A percentile compares a stretch with the other conserved stretches of the same genome.
Conservation (phyloP, 2,113 vertebrate genomes). For the Bubo blakistoni region DNA sequence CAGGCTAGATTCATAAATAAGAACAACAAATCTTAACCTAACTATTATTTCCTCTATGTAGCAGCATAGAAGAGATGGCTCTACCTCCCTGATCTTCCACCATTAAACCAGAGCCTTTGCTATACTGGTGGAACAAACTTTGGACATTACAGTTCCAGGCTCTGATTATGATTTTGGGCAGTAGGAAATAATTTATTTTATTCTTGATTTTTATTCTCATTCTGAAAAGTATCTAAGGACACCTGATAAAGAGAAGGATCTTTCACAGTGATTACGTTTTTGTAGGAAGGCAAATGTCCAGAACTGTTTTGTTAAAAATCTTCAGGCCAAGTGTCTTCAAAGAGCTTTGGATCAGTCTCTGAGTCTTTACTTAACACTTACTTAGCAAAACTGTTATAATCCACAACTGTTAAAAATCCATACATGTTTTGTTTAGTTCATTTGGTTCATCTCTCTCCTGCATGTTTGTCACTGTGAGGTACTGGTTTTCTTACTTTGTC, state of each 20-base stretch:
- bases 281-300: neutral
- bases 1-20: neutral
- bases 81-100: neutral
- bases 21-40: neutral
- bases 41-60: neutral
- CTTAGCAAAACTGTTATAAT: neutral
- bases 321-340: neutral
- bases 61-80: neutral
- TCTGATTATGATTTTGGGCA: neutral
- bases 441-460: neutral
- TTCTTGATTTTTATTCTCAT: neutral
- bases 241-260: neutral
- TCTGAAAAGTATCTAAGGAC: neutral
- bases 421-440: neutral
- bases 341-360: neutral
- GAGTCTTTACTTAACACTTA: neutral
- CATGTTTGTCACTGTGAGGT: neutral
- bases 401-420: neutral
- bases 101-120: neutral
- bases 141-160: neutral
- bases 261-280: neutral
- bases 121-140: neutral
- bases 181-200: neutral
- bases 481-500: neutral
- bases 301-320: neutral